A percentile compares a stretch with the other conserved stretches of the same genome.
phyloP scores from a whole-genome alignment of 1,140 invertebrate genomes.

The Ephestia elutella region DNA sequence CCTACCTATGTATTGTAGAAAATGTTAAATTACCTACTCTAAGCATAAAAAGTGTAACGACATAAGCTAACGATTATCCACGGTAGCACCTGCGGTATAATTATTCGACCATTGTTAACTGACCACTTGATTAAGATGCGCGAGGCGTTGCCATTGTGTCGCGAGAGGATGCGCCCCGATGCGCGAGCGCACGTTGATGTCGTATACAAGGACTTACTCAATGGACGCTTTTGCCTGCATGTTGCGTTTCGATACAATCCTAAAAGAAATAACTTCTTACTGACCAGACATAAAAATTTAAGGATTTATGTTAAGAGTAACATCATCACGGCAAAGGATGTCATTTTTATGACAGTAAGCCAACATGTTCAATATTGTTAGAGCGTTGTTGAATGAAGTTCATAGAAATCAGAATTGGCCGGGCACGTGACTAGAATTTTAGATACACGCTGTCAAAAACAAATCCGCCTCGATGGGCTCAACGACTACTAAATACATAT shows the following conservation, averaged over 20 bases:
- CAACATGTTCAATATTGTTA: not conserved
- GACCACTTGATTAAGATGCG: slow-evolving; percentile 30
- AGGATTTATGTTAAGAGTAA: too few relatives aligned
- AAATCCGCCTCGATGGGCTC: slow-evolving; percentile 5
- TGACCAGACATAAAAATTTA: too few relatives aligned
- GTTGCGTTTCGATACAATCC: not conserved
- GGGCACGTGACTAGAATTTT: slow-evolving; percentile 21
- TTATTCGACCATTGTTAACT: slow-evolving; percentile 29
- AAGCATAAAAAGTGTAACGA: too few relatives aligned
- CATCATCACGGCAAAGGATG: too few relatives aligned
- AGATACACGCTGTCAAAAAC: not conserved
- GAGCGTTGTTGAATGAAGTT: not conserved
- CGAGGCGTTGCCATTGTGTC: slow-evolving; percentile 27
- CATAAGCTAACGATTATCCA: slow-evolving; percentile 17
- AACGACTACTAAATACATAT: not conserved
- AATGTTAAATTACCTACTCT: too few relatives aligned
- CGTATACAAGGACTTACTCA: slow-evolving; percentile 44
- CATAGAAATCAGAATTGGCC: not conserved
- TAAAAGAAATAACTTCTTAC: not conserved
- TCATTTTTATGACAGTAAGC: not conserved
- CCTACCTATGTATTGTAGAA: too few relatives aligned
- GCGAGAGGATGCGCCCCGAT: slow-evolving; percentile 18
- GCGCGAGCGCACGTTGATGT: slow-evolving; percentile 60
- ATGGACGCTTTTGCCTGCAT: not conserved
- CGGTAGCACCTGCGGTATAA: slow-evolving; percentile 31